Base-by-base conservation (phyloP, 2,797 vertebrate species). In the Enteromius unitaeniatus region DNA sequence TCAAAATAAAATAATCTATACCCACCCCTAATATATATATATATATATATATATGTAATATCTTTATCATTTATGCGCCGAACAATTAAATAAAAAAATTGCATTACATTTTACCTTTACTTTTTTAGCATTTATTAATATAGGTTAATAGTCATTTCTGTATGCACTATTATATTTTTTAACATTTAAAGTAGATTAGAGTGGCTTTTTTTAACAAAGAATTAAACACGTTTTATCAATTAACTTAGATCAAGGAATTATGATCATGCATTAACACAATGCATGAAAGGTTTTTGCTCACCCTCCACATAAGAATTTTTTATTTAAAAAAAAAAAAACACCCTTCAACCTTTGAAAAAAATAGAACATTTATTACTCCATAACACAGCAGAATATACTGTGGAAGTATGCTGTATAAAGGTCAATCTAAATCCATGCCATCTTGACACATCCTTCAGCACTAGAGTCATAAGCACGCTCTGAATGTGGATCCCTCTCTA, bases 371-470 rank as follows among this genome's bases (percentile, higher is more conserved):
- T 26, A 45, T 75, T 74, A 26, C 70, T 51, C 26, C 19, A 51
- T 82, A 40, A 75, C 34, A 58, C 42, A 45, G n/a, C 14, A 26
- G 31, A 75, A 67, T 55, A 67, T 74, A 76, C 40, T 28, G 15
- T 67, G 62, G n/a, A 21, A 31, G 47, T 53, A 55, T 55, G 37
- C 47, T 45, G 73, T 78, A 37, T 69, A 72, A 72, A 84, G 82
- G 67, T 84, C 26, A 78, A 51, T 78, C 65, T 62, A 84, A 78
- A 78, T 78, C 53, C 67, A 37, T 70, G 74, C 49, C 34, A 68
- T 78, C 37, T 77, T 40, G 13, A 69, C 40, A 34, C 64, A n/a
- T 73, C 40, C 49, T 34, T 58, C 62, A 47, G 34, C 60, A 9
- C 47, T 42, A 47, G 21, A 49, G 42, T 49, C 19, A 23, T 60